A percentile compares a stretch with the other conserved stretches of the same genome.
phyloP scores from a whole-genome alignment of 2,797 vertebrate species.

The Potorous gilbertii region DNA sequence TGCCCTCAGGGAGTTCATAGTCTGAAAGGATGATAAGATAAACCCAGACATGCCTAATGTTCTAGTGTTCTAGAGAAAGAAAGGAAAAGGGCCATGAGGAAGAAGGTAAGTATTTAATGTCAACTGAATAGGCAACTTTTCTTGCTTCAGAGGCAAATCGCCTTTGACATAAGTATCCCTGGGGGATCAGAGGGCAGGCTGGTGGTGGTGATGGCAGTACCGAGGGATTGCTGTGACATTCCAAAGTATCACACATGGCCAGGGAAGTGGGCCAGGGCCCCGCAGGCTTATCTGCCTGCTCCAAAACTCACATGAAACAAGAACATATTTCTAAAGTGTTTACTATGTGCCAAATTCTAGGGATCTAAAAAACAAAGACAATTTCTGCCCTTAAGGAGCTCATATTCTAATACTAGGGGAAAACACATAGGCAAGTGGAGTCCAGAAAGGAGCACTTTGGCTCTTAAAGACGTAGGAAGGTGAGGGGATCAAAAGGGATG shows the following conservation, averaged over 20 bases:
- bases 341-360: not conserved
- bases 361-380: not conserved
- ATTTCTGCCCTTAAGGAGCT: not conserved
- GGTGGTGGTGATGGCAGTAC: not conserved
- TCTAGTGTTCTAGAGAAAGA: not conserved
- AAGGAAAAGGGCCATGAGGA: not conserved
- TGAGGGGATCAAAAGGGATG: not conserved
- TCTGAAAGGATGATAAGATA: not conserved
- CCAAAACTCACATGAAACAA: not conserved
- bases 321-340: not conserved
- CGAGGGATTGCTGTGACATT: not conserved
- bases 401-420: not conserved
- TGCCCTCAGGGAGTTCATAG: not conserved
- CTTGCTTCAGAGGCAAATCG: not conserved
- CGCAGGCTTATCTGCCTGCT: not conserved
- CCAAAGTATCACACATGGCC: not conserved
- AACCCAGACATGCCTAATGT: not conserved
- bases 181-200: not conserved
- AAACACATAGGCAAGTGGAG: not conserved
- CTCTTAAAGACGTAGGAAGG: not conserved
- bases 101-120: not conserved
- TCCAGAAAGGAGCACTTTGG: not conserved
- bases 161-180: not conserved
- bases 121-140: not conserved
- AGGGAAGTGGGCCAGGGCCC: not conserved